Evolutionary conservation across 1,140 invertebrate genomes (phyloP), one percentile per base, ranked within the genome.

Genomic region (Drosophila bipectinata): DNA sequence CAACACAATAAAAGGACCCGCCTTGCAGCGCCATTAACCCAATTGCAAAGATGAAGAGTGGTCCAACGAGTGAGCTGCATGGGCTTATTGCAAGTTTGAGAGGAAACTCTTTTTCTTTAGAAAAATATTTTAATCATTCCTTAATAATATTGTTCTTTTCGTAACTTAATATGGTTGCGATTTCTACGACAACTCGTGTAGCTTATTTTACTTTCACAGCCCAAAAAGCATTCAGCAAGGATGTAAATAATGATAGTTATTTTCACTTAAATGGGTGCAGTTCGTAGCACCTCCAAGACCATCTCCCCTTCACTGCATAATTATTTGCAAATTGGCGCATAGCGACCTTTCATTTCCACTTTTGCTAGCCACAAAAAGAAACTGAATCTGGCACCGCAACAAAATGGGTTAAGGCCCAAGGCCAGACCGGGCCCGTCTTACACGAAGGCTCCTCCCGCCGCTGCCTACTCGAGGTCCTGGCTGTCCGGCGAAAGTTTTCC

Each of bases 401-500:
- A 24, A 71, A 71, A 57, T 71, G 67, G 67, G 67, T 71, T 71
- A 69, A 69, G 67, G 64, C 34, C 67, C 64, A 71, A 69, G 67
- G 67, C 63, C 64, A 71, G 18, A 54, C 49, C 61, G 15, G 1
- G 57, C 51, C 44, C 67, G 47, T 71, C 67, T 71, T 71, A 49
- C 69, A 57, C 67, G 67, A 67, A 45, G 64, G 18, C 18, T 21
- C 21, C 21, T 21, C 21, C 21, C 3, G 21, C 21, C 21, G 21
- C 21, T 21, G 21, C 21, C 2, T 71, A 41, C 69, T 49, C 67
- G 67, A 67, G 34, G 64, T 69, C 52, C 21, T 14, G 47, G 10
- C 18, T 6, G 34, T 37, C 21, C n/a, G 69, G 51, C 62, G 61
- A 60, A 76, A 69, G 74, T 66, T 77, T 49, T 59, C 52, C 74